These are phyloP conservation scores for Lasiurus borealis DNA, from an alignment of 2,113 vertebrate species.

Conservation along the genomic window DNA sequence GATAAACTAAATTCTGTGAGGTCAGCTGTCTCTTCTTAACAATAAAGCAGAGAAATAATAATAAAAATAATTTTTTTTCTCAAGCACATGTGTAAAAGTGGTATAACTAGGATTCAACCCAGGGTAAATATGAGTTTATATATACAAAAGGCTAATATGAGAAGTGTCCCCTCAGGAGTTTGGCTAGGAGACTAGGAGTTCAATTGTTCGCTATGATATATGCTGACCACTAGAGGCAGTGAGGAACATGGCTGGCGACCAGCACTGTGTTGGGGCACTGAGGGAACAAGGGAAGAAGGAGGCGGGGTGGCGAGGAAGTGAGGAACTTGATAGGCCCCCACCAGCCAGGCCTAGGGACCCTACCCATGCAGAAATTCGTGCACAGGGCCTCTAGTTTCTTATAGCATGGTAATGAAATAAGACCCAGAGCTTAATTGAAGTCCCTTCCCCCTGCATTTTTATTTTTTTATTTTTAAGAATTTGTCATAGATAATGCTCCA, in stretches of 20 bases:
- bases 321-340: too few species aligned
- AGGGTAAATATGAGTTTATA: background rate
- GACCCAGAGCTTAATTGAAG: background rate
- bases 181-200: too few species aligned
- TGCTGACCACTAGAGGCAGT: too few species aligned
- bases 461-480: background rate
- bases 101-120: background rate
- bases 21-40: slow-evolving; percentile 3
- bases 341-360: too few species aligned
- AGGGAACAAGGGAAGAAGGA: too few species aligned
- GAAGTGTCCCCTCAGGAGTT: too few species aligned
- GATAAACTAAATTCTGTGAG: slow-evolving; percentile 26
- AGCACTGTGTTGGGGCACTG: too few species aligned
- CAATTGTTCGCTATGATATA: too few species aligned
- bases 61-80: background rate
- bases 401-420: background rate
- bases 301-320: too few species aligned
- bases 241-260: too few species aligned
- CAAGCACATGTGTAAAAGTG: background rate
- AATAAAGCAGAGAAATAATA: background rate
- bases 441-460: accelerated
- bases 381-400: background rate
- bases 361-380: too few species aligned
- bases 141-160: too few species aligned
- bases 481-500: background rate